These are phyloP conservation scores for Andrena marginata DNA, from an alignment of 2,888 invertebrate genomes.

Conservation along the genomic window DNA sequence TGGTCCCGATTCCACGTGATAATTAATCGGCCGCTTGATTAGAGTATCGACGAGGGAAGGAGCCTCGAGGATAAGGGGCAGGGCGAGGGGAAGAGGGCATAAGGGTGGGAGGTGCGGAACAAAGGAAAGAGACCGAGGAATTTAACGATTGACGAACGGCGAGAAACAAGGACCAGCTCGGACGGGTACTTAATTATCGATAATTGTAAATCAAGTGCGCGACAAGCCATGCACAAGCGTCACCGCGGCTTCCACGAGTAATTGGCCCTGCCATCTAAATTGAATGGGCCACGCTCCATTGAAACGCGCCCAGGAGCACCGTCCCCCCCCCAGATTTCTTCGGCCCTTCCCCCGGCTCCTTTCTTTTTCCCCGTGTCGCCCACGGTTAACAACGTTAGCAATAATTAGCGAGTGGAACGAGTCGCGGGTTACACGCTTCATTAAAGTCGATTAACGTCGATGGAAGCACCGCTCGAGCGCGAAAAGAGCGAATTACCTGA, in stretches of 20 bases:
- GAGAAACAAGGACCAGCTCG: conserved; percentile 7
- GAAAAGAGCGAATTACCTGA: conserved; percentile 1
- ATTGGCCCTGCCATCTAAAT: conserved; percentile 71
- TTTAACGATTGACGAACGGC: conserved; percentile 44
- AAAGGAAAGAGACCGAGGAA: conserved; percentile 36
- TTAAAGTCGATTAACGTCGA: conserved; percentile 57
- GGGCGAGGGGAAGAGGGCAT: neutral
- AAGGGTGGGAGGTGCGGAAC: conserved; percentile 4
- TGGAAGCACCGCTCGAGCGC: conserved; percentile 10
- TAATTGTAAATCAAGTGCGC: conserved; percentile 71
- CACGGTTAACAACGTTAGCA: conserved; percentile 60
- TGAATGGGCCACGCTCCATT: conserved; percentile 62
- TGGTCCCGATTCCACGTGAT: conserved; percentile 51
- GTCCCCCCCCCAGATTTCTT: conserved; percentile 22
- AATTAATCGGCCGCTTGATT: conserved; percentile 68
- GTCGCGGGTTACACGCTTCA: conserved; percentile 52
- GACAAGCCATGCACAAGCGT: conserved; percentile 42
- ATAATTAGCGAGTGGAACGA: conserved; percentile 57
- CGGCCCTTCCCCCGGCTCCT: conserved; percentile 17
- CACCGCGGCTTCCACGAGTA: conserved; percentile 65
- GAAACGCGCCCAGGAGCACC: conserved; percentile 41
- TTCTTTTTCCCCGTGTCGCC: conserved; percentile 10
- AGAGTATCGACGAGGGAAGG: conserved; percentile 46
- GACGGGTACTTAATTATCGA: conserved; percentile 68
- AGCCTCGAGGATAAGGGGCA: neutral